Base-by-base conservation (phyloP, 2,113 vertebrate species). In the Rostratula benghalensis region DNA sequence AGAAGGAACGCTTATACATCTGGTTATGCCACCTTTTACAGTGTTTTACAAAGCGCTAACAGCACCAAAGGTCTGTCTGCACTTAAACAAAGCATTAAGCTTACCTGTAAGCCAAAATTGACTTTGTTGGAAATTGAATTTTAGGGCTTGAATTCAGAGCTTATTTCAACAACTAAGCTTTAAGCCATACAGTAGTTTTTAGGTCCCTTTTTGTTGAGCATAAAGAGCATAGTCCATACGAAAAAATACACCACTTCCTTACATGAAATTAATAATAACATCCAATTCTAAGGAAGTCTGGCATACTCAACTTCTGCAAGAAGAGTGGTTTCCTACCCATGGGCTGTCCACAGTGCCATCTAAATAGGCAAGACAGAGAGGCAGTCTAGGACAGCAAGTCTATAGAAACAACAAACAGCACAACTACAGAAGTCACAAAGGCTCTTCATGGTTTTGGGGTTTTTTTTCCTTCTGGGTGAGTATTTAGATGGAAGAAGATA, bases 381-480 rank as follows among this genome's bases (percentile, higher is more conserved):
- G 14, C 33, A 60, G 12, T 19, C 61, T 54, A 10, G 50, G 35
- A 53, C 9, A 83, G 23, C 6, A 89, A 69, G 30, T 15, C 45
- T 76, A 23, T 35, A 77, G 64, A 81, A 87, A 41, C 28, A 89
- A 6, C 33, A 74, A n/a, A 20, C 59, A 53, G 6, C 24, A 43
- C 31, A 56, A 30, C 35, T n/a, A 18, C 35, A 60, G 31, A 50
- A 53, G 39, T n/a, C 33, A 41, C 43, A 81, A 43, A 10, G 59
- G 63, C n/a, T 71, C n/a, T 69, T 51, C n/a, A 6, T 9, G 50
- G 28, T 0, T 0, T 3, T 71, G 64, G 33, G 7, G 3, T 20
- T 57, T 56, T 51, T 4, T 11, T 50, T 30, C 10, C 25, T 89
- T 33, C 39, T 80, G 8, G 20, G 13, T 28, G 20, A 74, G 17